Percentiles rank a stretch among this genome's conserved stretches.
Conservation (phyloP, 2,888 invertebrate genomes). For the Taenaris catops region DNA sequence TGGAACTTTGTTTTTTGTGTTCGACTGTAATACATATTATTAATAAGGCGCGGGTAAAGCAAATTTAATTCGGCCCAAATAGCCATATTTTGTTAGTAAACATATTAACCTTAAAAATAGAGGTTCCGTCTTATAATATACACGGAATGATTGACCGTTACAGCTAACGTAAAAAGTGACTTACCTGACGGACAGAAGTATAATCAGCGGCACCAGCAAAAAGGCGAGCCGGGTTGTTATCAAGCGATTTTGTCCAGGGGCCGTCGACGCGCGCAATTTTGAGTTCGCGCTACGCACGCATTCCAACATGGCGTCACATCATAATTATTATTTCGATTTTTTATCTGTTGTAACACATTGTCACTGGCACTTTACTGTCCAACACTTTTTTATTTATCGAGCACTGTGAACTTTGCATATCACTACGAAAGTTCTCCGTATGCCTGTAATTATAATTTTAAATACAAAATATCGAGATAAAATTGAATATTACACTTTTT, state of each 20-base stretch:
- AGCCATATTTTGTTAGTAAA: too few relatives aligned
- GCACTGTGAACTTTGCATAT: constrained; percentile 13
- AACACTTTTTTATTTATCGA: constrained; percentile 15
- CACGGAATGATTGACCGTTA: too few relatives aligned
- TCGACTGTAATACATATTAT: too few relatives aligned
- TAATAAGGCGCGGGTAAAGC: too few relatives aligned
- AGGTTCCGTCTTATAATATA: too few relatives aligned
- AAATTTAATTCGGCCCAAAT: too few relatives aligned
- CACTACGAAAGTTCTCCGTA: background rate
- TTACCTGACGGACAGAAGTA: constrained; percentile 52
- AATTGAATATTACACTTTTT: too few relatives aligned
- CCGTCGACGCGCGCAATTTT: constrained; percentile 40
- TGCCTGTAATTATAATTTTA: background rate
- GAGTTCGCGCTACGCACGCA: constrained; percentile 57
- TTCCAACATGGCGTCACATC: constrained; percentile 70
- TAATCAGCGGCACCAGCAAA: constrained; percentile 34
- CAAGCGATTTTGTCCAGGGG: constrained; percentile 26
- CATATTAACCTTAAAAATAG: too few relatives aligned
- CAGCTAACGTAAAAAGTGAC: constrained; percentile 15
- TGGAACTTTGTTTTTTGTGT: too few relatives aligned
- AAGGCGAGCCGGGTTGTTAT: constrained; percentile 24
- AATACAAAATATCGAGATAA: constrained; percentile 3
- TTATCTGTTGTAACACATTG: constrained; percentile 43
- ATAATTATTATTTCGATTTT: constrained; percentile 43
- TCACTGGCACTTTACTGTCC: constrained; percentile 26